phyloP scores from a whole-genome alignment of 1,140 invertebrate genomes.

The Aphidius ervi region DNA sequence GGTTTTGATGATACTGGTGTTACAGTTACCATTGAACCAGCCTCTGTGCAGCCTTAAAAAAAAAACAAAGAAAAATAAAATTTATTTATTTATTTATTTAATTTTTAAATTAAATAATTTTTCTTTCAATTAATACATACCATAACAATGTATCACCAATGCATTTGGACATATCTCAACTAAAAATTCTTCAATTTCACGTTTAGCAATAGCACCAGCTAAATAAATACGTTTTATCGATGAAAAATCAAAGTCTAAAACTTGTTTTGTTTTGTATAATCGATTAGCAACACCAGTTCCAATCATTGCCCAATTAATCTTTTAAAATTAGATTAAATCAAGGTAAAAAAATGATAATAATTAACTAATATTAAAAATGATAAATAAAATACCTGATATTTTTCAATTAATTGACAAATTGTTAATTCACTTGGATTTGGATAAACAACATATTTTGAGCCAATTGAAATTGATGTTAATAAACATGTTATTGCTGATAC shows the following conservation, averaged over 20 bases:
- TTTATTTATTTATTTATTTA: conserved; percentile 5
- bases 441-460: conserved; percentile 21
- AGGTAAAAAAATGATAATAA: background rate
- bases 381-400: conserved; percentile 26
- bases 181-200: conserved; percentile 23
- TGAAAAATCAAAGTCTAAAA: conserved; percentile 29
- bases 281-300: conserved; percentile 31
- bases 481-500: conserved; percentile 20
- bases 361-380: background rate
- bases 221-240: conserved; percentile 25
- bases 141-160: conserved; percentile 28
- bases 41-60: conserved; percentile 37
- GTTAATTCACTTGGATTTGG: conserved; percentile 22
- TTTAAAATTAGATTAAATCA: conserved; percentile 1
- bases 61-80: conserved; percentile 3
- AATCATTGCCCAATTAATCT: conserved; percentile 22
- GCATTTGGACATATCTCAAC: conserved; percentile 23
- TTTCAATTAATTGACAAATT: conserved; percentile 29
- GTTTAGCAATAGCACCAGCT: conserved; percentile 41
- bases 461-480: background rate
- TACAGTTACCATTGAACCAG: background rate
- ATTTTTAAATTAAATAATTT: background rate
- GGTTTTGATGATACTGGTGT: conserved; percentile 8
- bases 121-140: conserved; percentile 21
- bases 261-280: conserved; percentile 22